Evolutionary conservation across 2,888 invertebrate genomes (phyloP).

Genomic region (Ophion ellenae): DNA sequence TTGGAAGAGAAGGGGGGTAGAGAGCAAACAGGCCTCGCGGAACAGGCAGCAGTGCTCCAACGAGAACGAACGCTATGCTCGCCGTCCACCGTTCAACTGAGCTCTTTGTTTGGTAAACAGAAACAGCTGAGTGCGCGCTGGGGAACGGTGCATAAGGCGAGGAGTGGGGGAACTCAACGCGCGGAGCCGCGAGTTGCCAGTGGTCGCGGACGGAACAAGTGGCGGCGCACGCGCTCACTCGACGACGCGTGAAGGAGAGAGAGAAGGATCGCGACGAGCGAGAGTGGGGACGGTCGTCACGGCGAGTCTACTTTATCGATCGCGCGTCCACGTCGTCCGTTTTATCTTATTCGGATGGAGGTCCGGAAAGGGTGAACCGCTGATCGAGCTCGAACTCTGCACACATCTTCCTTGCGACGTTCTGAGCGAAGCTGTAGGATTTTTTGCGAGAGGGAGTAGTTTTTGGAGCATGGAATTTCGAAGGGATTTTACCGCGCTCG

Average conservation of each 20-base stretch:
- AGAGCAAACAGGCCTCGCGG: not conserved
- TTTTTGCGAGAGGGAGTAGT: too few relatives aligned
- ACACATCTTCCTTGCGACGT: too few relatives aligned
- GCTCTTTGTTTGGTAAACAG: conserved; percentile 83
- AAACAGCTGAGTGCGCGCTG: conserved; percentile 81
- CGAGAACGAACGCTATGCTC: conserved; percentile 71
- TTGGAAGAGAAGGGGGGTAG: not conserved
- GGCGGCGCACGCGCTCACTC: conserved; percentile 7
- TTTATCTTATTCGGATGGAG: not conserved
- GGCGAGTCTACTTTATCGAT: conserved; percentile 58
- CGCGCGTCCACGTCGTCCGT: conserved; percentile 23
- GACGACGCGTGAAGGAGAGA: not conserved
- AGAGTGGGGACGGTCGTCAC: conserved; percentile 4
- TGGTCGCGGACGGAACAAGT: conserved; percentile 35
- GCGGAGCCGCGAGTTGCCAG: conserved; percentile 49
- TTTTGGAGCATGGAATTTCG: too few relatives aligned
- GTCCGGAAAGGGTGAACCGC: too few relatives aligned
- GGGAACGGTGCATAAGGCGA: conserved; percentile 30
- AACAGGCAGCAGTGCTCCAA: conserved; percentile 40
- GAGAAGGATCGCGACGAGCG: not conserved
- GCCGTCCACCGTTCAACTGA: conserved; percentile 77
- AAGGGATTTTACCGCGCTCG: too few relatives aligned
- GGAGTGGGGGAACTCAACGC: conserved; percentile 53
- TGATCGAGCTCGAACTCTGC: too few relatives aligned
- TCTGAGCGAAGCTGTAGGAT: too few relatives aligned